Conservation (phyloP, 2,888 invertebrate genomes). For the Tenthredo notha region DNA sequence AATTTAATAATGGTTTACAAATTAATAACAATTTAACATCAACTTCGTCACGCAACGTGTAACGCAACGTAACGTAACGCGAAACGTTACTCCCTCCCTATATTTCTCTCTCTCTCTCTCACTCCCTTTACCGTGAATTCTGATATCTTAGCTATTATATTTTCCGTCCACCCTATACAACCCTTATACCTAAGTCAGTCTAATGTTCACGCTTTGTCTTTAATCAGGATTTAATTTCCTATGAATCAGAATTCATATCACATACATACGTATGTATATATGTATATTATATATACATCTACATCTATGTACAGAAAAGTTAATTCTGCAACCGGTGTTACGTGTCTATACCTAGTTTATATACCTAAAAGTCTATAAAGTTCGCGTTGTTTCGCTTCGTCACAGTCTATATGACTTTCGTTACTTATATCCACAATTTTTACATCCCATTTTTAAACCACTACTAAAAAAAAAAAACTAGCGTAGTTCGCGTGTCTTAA, state of each 20-base stretch:
- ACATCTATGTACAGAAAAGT: background rate
- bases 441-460: background rate
- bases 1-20: constrained; percentile 46
- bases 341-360: background rate
- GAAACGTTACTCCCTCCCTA: background rate
- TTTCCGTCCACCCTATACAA: background rate
- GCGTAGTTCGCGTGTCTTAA: background rate
- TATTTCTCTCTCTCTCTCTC: background rate
- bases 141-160: constrained; percentile 5
- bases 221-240: constrained; percentile 23
- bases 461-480: background rate
- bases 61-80: background rate
- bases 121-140: background rate
- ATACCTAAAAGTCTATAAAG: background rate
- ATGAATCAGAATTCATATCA: background rate
- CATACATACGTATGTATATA: background rate
- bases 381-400: background rate
- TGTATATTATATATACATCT: background rate
- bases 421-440: background rate
- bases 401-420: background rate
- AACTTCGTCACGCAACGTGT: constrained; percentile 20
- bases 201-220: constrained; percentile 35
- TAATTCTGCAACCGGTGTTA: background rate
- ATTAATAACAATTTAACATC: constrained; percentile 50
- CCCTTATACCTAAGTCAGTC: background rate